Evolutionary conservation across 2,113 vertebrate species (phyloP).

Genomic region (Vulpes ferrilata): DNA sequence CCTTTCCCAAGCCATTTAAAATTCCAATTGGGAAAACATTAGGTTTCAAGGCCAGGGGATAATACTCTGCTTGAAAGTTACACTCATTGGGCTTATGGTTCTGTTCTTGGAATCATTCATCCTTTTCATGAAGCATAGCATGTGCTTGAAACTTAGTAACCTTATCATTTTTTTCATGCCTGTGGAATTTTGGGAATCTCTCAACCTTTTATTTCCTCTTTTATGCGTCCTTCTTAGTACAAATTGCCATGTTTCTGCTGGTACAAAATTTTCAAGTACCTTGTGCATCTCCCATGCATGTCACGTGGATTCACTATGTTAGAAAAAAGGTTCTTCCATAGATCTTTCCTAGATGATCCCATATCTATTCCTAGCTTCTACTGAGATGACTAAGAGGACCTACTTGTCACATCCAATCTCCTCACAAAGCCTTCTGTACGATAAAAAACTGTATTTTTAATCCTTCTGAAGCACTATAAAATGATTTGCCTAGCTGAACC

Average conservation of each 20-base stretch:
- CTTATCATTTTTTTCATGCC: not conserved
- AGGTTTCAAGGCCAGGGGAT: not conserved
- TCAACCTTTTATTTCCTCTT: not conserved
- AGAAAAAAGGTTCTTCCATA: not conserved
- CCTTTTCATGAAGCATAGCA: not conserved
- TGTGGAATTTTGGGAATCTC: not conserved
- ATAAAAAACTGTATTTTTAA: slow-evolving; percentile 6
- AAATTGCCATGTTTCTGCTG: not conserved
- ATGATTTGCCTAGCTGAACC: not conserved
- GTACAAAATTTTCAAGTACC: not conserved
- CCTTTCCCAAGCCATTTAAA: not conserved
- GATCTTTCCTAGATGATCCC: not conserved
- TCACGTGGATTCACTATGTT: not conserved
- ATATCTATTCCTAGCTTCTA: not conserved
- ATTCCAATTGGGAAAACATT: not conserved
- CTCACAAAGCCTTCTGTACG: not conserved
- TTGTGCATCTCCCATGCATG: not conserved
- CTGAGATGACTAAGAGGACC: not conserved
- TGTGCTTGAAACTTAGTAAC: not conserved
- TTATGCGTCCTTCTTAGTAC: not conserved
- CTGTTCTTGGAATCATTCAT: not conserved
- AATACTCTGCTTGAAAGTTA: not conserved
- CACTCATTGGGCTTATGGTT: not conserved
- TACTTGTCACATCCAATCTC: not conserved
- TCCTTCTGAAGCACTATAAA: not conserved